Base-by-base conservation (phyloP, 2,888 invertebrate genomes). In the Ochlodes sylvanus region DNA sequence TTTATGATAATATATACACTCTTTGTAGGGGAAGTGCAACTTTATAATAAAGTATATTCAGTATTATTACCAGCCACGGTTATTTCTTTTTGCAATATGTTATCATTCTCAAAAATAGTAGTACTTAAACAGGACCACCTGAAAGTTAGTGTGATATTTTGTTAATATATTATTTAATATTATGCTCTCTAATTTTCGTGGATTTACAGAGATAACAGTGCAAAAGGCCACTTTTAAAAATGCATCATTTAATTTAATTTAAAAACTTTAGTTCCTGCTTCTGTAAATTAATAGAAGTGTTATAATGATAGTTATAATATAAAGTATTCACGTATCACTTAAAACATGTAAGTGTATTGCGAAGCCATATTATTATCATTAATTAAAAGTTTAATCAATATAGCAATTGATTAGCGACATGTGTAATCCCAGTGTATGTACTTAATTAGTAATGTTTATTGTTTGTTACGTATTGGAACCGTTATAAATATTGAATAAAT, bases 371-470 rank as follows among this genome's bases (percentile, higher is more conserved):
- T 84, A 84, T 85, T 86, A 84, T 84, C 82, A 83, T 81, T 76
- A 71, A 78, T 76, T 74, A 74, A 74, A 77, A 75, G 72, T 71
- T 71, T 76, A 77, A 77, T 76, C 74, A 72, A 70, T 74, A 69
- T 81, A 80, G 77, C 76, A 75, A 77, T 79, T 79, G 77, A 77
- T 74, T 81, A 78, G 77, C 77, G 76, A 80, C 67, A 76, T 79
- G 81, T 79, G 75, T 79, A 79, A 78, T 79, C 76, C 76, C 78
- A 82, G 86, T 80, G 82, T 84, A 83, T 90, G 92, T 93, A 93
- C 92, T 92, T 93, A 93, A 92, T 90, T 92, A 93, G 90, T 84
- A 84, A 85, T 91, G 88, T 89, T 89, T 87, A 86, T 86, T 86
- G 81, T 88, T 86, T 85, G 84, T 87, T 86, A 86, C 85, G 84